Evolutionary conservation across 2,888 invertebrate genomes (phyloP).

Genomic region (Electrophaes corylata): DNA sequence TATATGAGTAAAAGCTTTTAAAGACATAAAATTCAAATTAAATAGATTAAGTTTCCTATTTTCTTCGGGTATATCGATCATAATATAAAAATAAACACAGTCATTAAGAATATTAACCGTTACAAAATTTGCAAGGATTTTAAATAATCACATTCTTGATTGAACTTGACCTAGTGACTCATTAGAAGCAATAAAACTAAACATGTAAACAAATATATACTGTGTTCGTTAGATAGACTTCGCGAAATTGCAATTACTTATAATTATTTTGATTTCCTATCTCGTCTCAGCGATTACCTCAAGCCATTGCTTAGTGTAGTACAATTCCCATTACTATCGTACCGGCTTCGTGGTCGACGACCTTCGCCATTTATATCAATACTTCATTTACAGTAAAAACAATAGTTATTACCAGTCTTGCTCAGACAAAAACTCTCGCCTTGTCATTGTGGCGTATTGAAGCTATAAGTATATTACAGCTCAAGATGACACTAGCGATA

Average conservation of each 20-base stretch:
- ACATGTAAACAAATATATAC: conserved; percentile 18
- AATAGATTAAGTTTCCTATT: background rate
- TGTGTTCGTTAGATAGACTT: conserved; percentile 17
- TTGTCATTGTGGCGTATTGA: background rate
- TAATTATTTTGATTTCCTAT: conserved; percentile 33
- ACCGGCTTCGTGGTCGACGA: conserved; percentile 35
- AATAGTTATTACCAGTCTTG: conserved; percentile 1
- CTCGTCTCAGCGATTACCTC: conserved; percentile 34
- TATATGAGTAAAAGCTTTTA: too few relatives aligned
- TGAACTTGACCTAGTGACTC: background rate
- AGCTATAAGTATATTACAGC: background rate
- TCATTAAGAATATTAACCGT: background rate
- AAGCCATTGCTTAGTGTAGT: conserved; percentile 39
- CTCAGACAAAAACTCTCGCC: background rate
- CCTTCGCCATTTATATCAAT: conserved; percentile 41
- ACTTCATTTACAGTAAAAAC: conserved; percentile 18
- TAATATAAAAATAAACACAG: background rate
- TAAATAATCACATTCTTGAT: background rate
- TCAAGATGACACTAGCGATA: background rate
- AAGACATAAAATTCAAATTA: too few relatives aligned
- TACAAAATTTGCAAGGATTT: background rate
- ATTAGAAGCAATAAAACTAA: background rate
- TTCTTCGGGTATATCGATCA: background rate
- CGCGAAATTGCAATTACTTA: conserved; percentile 28
- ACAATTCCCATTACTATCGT: conserved; percentile 38